Evolutionary conservation across 2,113 vertebrate species (phyloP).

Genomic region (Carassius gibelio): DNA sequence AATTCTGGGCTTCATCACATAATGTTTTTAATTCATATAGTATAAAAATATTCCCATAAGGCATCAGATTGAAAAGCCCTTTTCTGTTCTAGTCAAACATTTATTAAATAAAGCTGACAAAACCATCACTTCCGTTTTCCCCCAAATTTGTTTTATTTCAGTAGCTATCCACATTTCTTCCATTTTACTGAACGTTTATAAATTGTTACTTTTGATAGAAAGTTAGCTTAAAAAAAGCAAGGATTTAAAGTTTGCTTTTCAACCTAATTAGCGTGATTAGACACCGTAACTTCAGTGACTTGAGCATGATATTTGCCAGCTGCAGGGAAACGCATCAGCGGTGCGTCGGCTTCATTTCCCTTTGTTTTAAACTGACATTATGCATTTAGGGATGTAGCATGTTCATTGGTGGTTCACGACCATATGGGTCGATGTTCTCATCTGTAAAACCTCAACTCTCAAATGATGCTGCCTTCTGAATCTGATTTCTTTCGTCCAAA

Average conservation of each 20-base stretch:
- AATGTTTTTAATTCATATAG: neutral
- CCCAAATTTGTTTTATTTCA: neutral
- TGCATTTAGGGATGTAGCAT: slow-evolving; percentile 42
- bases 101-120: neutral
- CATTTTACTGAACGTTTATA: neutral
- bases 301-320: slow-evolving; percentile 40
- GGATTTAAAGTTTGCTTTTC: neutral
- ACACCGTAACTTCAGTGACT: slow-evolving; percentile 34
- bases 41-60: neutral
- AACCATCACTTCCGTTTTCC: neutral
- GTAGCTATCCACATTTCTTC: neutral
- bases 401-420: slow-evolving; percentile 35
- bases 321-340: slow-evolving; percentile 47
- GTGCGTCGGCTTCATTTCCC: slow-evolving; percentile 24
- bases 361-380: slow-evolving; percentile 42
- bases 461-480: neutral
- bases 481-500: neutral
- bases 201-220: neutral
- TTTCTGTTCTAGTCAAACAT: neutral
- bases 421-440: slow-evolving; percentile 44
- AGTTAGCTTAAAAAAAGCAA: neutral
- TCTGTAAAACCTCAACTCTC: slow-evolving; percentile 35
- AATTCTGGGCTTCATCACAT: neutral
- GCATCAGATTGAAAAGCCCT: neutral
- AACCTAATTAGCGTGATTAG: slow-evolving; percentile 44